phyloP scores from a whole-genome alignment of 1,140 invertebrate genomes.

The Tetranychus cinnabarinus region DNA sequence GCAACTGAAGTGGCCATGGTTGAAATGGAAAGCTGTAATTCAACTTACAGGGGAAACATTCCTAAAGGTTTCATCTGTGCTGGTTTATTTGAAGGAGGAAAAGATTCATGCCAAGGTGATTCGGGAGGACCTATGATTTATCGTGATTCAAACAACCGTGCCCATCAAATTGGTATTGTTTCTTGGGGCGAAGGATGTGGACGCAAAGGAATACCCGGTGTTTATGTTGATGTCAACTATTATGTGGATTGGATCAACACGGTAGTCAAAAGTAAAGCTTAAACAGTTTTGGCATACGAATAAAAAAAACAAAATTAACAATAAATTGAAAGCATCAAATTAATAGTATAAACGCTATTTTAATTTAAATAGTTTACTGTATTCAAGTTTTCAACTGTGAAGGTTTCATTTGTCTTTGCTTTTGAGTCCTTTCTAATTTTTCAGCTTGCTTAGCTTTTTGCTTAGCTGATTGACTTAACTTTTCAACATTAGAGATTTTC shows the following conservation, averaged over 20 bases:
- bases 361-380: too few species aligned
- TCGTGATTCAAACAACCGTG: conserved; percentile 56
- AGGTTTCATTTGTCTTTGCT: too few species aligned
- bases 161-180: conserved; percentile 79
- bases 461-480: too few species aligned
- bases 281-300: too few species aligned
- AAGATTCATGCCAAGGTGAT: conserved; percentile 84
- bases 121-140: conserved; percentile 73
- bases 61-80: conserved; percentile 92
- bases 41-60: conserved; percentile 68
- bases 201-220: conserved; percentile 68
- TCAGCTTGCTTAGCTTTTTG: too few species aligned
- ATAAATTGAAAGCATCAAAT: too few species aligned
- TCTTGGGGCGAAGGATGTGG: conserved; percentile 90
- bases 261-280: not conserved
- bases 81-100: conserved; percentile 68
- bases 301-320: too few species aligned
- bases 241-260: conserved; percentile 67
- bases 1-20: conserved; percentile 79
- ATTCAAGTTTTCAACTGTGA: too few species aligned
- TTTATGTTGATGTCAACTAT: conserved; percentile 77
- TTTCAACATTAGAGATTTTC: too few species aligned
- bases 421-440: too few species aligned
- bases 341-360: too few species aligned
- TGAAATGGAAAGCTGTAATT: conserved; percentile 72